These are phyloP conservation scores for Leptinotarsa lineolata DNA, from an alignment of 1,140 invertebrate genomes.

Conservation along the genomic window DNA sequence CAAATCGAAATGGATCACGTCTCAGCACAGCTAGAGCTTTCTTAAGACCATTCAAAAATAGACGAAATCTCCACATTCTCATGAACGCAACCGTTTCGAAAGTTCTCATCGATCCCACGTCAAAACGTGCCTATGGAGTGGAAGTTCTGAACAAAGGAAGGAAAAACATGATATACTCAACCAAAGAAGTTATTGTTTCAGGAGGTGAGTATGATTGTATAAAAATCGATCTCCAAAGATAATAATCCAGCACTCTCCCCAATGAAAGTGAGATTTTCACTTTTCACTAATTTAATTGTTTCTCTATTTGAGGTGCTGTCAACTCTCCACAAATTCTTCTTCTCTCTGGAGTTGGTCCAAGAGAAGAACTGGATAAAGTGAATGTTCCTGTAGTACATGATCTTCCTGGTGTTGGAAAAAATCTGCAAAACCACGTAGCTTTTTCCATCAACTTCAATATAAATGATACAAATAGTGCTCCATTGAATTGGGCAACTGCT, in stretches of 20 bases:
- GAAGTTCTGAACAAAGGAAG: conserved; percentile 66
- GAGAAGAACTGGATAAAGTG: conserved; percentile 67
- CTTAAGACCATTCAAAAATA: conserved; percentile 74
- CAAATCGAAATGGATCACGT: conserved; percentile 83
- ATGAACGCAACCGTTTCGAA: conserved; percentile 75
- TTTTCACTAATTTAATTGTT: not conserved
- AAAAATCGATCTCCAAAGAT: no score
- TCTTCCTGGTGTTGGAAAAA: conserved; percentile 83
- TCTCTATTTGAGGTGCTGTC: conserved; percentile 67
- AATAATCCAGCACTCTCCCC: no score
- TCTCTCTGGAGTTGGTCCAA: conserved; percentile 80
- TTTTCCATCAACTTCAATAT: conserved; percentile 77
- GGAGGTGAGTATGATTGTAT: conserved; percentile 56
- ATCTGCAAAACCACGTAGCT: conserved; percentile 87
- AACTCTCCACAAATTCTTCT: conserved; percentile 84
- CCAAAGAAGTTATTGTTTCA: conserved; percentile 70
- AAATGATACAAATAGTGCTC: conserved; percentile 79
- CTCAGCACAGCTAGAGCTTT: conserved; percentile 82
- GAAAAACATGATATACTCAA: conserved; percentile 63
- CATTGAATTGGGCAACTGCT: conserved; percentile 84
- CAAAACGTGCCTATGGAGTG: conserved; percentile 70
- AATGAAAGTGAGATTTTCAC: not conserved
- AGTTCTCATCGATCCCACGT: conserved; percentile 71
- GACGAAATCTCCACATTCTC: conserved; percentile 77
- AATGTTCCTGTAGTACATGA: conserved; percentile 72